Base-by-base conservation (phyloP, 2,797 vertebrate species). In the Morus bassanus region DNA sequence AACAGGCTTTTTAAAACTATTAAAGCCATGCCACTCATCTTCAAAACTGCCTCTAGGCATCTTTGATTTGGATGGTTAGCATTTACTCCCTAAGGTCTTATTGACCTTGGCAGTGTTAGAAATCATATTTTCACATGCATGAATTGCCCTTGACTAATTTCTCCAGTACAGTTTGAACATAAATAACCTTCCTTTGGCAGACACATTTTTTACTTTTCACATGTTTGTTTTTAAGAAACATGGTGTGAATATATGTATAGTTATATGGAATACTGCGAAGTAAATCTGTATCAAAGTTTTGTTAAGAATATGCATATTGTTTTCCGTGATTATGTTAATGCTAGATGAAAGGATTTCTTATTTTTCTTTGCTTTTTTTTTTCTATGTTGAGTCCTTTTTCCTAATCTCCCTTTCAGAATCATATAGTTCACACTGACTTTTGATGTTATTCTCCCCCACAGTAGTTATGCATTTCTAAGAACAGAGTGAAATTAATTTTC, bases 111-210 rank as follows among this genome's bases (percentile, higher is more conserved):
- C 64, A 81, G 18, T 89, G 77, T 65, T 95, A 83, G 81, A 96
- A 94, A 95, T 96, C 88, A 92, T 96, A 96, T 95, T 95, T 95
- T 95, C 92, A 88, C 81, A 86, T 85, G 84, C 78, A 81, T 89
- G 75, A 93, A 65, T 87, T 78, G 54, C 57, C 90, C 90, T 89
- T 94, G 75, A 91, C 72, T 91, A 88, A 95, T 95, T 94, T 94
- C 61, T 83, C 12, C 2, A 2, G 84, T 63, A 65, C 84, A 86
- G 37, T 88, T 85, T 86, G 89, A 73, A 51, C 57, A 91, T 78
- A 93, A 96, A 95, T 89, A 91, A 89, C 51, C 19, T 85, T 83
- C 46, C 21, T 88, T 83, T 85, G 53, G 39, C 57, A 51, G 30
- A 3, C 39, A 19, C 13, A 43, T 56, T 94, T 88, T 93, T 91